phyloP scores from a whole-genome alignment of 2,888 invertebrate species.

The Metalampra italica region DNA sequence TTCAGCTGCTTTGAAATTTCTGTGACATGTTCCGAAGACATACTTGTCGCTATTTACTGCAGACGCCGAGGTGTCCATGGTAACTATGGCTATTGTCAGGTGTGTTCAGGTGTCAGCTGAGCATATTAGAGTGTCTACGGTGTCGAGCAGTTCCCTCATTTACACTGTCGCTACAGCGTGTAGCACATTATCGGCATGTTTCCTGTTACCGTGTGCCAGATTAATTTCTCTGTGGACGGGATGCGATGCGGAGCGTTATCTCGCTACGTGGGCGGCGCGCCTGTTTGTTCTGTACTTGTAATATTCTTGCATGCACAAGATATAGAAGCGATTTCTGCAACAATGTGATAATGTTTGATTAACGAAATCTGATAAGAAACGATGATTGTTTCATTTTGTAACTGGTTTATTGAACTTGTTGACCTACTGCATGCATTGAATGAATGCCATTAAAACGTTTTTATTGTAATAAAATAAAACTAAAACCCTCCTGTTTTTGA shows the following conservation, averaged over 20 bases:
- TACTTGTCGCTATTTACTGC: neutral
- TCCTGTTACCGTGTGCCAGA: slow-evolving; percentile 66
- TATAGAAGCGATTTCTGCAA: slow-evolving; percentile 71
- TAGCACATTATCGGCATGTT: slow-evolving; percentile 55
- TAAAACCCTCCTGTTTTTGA: too few relatives aligned
- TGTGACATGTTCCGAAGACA: neutral
- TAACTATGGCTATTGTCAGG: slow-evolving; percentile 22
- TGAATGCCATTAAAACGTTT: too few relatives aligned
- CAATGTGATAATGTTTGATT: slow-evolving; percentile 46
- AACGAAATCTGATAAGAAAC: slow-evolving; percentile 32
- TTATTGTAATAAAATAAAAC: too few relatives aligned
- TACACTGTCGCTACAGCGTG: slow-evolving; percentile 29
- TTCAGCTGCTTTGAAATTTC: slow-evolving; percentile 10
- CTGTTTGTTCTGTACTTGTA: slow-evolving; percentile 63
- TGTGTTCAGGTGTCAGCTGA: slow-evolving; percentile 55
- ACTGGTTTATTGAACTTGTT: neutral
- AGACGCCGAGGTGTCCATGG: neutral
- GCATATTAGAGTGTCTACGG: slow-evolving; percentile 40
- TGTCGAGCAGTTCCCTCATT: slow-evolving; percentile 25
- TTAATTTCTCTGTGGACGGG: slow-evolving; percentile 68
- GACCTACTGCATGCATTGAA: too few relatives aligned
- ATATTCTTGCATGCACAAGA: slow-evolving; percentile 70
- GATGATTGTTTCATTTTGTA: neutral
- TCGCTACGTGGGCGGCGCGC: slow-evolving; percentile 58
- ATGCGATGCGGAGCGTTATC: slow-evolving; percentile 52